phyloP scores from a whole-genome alignment of 1,140 invertebrate genomes.

The Planococcus citri region DNA sequence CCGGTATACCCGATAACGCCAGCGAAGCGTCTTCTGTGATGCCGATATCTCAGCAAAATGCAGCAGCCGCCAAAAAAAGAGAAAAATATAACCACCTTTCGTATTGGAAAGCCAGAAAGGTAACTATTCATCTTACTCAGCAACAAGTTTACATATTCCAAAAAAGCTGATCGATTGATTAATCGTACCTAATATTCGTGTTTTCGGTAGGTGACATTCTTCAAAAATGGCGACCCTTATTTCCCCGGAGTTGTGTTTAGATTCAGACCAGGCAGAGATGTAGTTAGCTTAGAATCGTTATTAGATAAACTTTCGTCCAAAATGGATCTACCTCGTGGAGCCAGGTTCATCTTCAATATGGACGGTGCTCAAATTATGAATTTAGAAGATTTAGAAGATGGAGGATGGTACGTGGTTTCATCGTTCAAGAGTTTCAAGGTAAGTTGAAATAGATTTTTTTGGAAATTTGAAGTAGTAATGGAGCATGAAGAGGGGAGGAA shows the following conservation, averaged over 20 bases:
- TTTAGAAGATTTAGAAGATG: conserved; percentile 76
- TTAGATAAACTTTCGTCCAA: conserved; percentile 69
- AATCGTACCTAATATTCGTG: too few species aligned
- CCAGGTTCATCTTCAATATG: conserved; percentile 77
- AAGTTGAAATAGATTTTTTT: conserved; percentile 31
- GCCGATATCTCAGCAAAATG: conserved; percentile 25
- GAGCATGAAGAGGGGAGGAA: too few species aligned
- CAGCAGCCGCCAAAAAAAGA: conserved; percentile 23
- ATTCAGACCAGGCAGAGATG: conserved; percentile 74
- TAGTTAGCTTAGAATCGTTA: conserved; percentile 72
- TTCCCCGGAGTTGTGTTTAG: conserved; percentile 78
- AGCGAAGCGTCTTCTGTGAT: conserved; percentile 30
- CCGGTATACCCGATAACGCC: conserved; percentile 27
- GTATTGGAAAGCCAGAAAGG: conserved; percentile 62
- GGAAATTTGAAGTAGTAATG: too few species aligned
- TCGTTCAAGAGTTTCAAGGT: conserved; percentile 87
- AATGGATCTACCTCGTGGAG: conserved; percentile 69
- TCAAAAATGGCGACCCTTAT: conserved; percentile 84
- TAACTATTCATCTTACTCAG: too few species aligned
- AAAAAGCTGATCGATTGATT: too few species aligned
- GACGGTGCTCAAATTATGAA: conserved; percentile 70
- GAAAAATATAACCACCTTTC: conserved; percentile 57
- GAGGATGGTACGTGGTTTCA: conserved; percentile 80
- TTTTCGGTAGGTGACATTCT: conserved; percentile 61
- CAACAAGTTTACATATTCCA: too few species aligned